Percentiles rank a stretch among this genome's conserved stretches.
phyloP scores from a whole-genome alignment of 2,888 invertebrate species.

The Cistogaster globosa region DNA sequence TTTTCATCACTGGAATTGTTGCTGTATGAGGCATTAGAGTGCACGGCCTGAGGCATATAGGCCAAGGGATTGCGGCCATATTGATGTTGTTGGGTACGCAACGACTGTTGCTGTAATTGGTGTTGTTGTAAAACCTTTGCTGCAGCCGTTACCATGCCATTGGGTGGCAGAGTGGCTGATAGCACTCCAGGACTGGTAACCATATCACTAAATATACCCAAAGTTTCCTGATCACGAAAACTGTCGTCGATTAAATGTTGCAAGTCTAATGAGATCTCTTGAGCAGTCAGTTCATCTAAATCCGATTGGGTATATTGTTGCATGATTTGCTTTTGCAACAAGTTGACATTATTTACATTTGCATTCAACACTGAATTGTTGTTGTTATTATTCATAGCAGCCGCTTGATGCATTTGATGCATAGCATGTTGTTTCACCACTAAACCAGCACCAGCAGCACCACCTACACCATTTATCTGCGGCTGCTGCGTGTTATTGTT shows the following conservation, averaged over 20 bases:
- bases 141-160: conserved; percentile 82
- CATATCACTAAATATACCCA: conserved; percentile 93
- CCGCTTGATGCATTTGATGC: conserved; percentile 82
- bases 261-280: conserved; percentile 95
- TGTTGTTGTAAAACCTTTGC: conserved; percentile 81
- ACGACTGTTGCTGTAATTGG: conserved; percentile 81
- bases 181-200: conserved; percentile 84
- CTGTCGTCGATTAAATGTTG: conserved; percentile 97
- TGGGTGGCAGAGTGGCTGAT: conserved; percentile 81
- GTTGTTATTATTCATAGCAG: conserved; percentile 77
- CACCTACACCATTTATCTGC: conserved; percentile 69
- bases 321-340: conserved; percentile 85
- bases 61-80: conserved; percentile 89
- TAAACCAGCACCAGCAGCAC: conserved; percentile 74
- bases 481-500: conserved; percentile 74
- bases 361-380: conserved; percentile 71
- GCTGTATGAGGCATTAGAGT: conserved; percentile 85
- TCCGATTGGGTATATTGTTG: conserved; percentile 91
- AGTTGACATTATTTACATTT: conserved; percentile 81
- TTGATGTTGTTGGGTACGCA: conserved; percentile 82
- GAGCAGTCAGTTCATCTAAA: conserved; percentile 94
- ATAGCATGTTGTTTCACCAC: conserved; percentile 82
- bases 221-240: conserved; percentile 90
- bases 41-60: conserved; percentile 96
- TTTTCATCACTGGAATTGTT: conserved; percentile 85